Conservation (phyloP, 2,888 invertebrate genomes). For the Cantharis lateralis region DNA sequence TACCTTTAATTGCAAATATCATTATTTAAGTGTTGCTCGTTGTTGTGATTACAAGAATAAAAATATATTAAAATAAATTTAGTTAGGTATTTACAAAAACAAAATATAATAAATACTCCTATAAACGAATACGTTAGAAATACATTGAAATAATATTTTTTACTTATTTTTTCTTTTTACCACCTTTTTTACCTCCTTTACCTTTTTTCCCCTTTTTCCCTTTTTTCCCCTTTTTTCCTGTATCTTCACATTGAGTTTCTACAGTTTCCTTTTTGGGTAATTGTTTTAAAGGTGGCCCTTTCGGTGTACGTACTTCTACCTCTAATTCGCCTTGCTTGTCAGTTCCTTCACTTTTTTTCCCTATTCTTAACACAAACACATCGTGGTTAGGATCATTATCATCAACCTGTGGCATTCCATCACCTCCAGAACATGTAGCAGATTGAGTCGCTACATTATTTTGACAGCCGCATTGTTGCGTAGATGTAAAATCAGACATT, state of each 20-base stretch:
- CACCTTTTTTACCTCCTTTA: slow-evolving; percentile 8
- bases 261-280: slow-evolving; percentile 64
- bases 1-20: no score
- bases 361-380: slow-evolving; percentile 6
- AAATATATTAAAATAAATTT: no score
- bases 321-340: not conserved
- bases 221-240: slow-evolving; percentile 30
- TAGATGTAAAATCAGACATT: slow-evolving; percentile 29
- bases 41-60: no score
- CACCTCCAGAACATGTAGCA: not conserved
- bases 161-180: not conserved
- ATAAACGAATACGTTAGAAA: not conserved
- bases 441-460: not conserved
- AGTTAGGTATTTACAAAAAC: not conserved
- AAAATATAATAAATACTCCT: no score
- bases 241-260: slow-evolving; percentile 69
- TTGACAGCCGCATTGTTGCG: not conserved
- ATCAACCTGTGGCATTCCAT: not conserved
- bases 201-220: not conserved
- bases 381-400: slow-evolving; percentile 5
- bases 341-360: slow-evolving; percentile 8
- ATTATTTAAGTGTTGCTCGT: no score
- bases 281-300: not conserved
- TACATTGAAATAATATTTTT: not conserved
- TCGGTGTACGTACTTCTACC: not conserved